Percentiles rank a stretch among this genome's conserved stretches.
Conservation (phyloP, 1,140 invertebrate genomes). For the Caenorhabditis tropicalis region DNA sequence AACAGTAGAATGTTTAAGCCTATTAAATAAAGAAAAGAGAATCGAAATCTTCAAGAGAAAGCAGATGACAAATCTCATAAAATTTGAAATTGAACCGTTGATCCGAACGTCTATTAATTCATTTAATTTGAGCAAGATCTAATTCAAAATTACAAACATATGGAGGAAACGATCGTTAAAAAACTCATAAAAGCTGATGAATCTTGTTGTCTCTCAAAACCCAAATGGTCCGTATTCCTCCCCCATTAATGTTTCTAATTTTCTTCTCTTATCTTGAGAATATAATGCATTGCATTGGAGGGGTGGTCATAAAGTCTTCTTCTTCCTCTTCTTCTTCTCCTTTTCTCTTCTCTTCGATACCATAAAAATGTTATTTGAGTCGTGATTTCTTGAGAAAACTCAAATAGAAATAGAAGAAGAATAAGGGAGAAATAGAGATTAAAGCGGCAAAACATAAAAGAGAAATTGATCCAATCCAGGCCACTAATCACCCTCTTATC, state of each 20-base stretch:
- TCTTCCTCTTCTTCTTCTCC: not conserved
- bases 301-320: slow-evolving; percentile 29
- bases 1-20: too few species aligned
- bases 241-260: not conserved
- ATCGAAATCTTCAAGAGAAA: too few species aligned
- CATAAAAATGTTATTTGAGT: slow-evolving; percentile 28
- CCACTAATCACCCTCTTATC: slow-evolving; percentile 43
- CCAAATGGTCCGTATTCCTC: slow-evolving; percentile 3
- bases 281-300: not conserved
- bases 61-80: too few species aligned
- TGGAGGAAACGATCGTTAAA: not conserved
- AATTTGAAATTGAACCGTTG: too few species aligned
- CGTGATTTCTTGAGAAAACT: not conserved
- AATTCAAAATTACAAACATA: not conserved
- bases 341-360: not conserved
- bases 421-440: not conserved
- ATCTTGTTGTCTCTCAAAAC: not conserved
- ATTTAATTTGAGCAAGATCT: too few species aligned
- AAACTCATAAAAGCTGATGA: slow-evolving; percentile 9
- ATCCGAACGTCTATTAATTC: too few species aligned
- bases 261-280: not conserved
- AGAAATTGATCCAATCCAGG: not conserved
- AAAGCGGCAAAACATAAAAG: slow-evolving; percentile 1
- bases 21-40: too few species aligned
- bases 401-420: not conserved